These are phyloP conservation scores for Anthrax anthrax DNA, from an alignment of 2,888 invertebrate species.

Conservation along the genomic window DNA sequence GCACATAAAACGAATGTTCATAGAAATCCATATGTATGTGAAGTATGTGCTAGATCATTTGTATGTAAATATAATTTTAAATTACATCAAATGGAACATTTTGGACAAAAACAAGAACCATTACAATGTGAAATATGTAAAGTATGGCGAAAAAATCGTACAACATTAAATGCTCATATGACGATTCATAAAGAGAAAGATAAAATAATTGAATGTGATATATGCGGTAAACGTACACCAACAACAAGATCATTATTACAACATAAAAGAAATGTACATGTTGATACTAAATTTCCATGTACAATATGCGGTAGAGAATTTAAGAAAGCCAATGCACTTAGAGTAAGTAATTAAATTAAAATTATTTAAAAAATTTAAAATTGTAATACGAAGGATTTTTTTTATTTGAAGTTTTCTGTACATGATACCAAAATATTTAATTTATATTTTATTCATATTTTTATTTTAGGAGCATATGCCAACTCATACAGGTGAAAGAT, in stretches of 20 bases:
- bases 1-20: too few relatives aligned
- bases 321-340: conserved; percentile 26
- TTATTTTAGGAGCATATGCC: conserved; percentile 34
- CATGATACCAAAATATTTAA: background rate
- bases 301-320: conserved; percentile 29
- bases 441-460: conserved; percentile 4
- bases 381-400: too few relatives aligned
- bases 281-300: conserved; percentile 24
- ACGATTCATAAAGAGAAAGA: conserved; percentile 24
- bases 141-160: too few relatives aligned
- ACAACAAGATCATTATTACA: conserved; percentile 27
- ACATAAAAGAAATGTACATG: conserved; percentile 29
- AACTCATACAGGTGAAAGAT: conserved; percentile 29
- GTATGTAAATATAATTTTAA: too few relatives aligned
- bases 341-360: conserved; percentile 14
- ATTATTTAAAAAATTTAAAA: too few relatives aligned
- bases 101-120: too few relatives aligned
- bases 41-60: too few relatives aligned
- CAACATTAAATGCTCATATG: conserved; percentile 27
- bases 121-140: too few relatives aligned
- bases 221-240: conserved; percentile 28
- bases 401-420: too few relatives aligned
- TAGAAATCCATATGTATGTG: too few relatives aligned
- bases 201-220: conserved; percentile 22
- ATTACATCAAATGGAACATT: too few relatives aligned